phyloP scores from a whole-genome alignment of 2,113 vertebrate species.

The Rhynchopsitta pachyrhyncha region DNA sequence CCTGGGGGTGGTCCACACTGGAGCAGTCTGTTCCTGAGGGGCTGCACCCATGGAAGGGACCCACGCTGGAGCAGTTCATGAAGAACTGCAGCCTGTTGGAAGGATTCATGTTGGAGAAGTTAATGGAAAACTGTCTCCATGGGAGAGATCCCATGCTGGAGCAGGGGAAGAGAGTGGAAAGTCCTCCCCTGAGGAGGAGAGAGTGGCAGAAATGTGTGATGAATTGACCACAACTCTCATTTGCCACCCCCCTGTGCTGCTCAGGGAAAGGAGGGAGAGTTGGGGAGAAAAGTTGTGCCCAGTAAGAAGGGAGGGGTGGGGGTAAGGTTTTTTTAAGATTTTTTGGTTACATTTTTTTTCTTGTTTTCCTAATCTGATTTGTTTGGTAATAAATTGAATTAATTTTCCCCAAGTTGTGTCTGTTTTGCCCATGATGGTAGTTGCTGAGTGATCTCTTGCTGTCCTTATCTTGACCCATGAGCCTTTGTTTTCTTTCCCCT shows the following conservation, averaged over 20 bases:
- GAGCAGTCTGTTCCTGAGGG: not conserved
- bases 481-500: not conserved
- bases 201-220: not conserved
- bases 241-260: not conserved
- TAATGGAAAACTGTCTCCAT: not conserved
- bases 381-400: not conserved
- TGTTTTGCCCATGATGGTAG: rapidly evolving
- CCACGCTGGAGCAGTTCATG: not conserved
- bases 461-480: not conserved
- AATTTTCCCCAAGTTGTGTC: not conserved
- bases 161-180: not conserved
- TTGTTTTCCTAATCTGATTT: not conserved
- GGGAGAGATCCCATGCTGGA: not conserved
- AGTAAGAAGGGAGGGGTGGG: not conserved
- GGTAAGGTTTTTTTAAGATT: not conserved
- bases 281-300: not conserved
- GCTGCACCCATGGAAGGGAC: not conserved
- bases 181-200: not conserved
- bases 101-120: not conserved
- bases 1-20: not conserved
- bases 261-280: not conserved
- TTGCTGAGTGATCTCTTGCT: not conserved
- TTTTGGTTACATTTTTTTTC: not conserved
- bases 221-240: not conserved
- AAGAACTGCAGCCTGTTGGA: not conserved